Base-by-base conservation (phyloP, 2,113 vertebrate species). In the Dicrurus megarhynchus region DNA sequence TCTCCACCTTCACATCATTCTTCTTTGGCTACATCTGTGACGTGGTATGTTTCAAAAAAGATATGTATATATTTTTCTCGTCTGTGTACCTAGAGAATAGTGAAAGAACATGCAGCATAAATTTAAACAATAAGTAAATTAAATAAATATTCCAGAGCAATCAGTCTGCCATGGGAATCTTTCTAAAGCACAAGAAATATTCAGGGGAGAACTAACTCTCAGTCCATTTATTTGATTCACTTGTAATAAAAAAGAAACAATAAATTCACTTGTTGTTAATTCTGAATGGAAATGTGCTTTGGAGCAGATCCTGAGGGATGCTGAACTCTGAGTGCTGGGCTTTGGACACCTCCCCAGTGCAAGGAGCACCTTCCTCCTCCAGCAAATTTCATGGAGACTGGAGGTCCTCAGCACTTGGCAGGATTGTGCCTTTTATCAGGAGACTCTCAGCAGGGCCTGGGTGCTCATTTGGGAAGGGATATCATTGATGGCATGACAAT, bases 71-170 rank as follows among this genome's bases (percentile, higher is more conserved):
- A 6, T 90, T 93, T 74, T 92, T 39, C 35, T 50, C 16, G 0
- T 59, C 32, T 75, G 35, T 26, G 30, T 68, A 71, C 84, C 60
- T 75, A 49, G 76, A 87, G 76, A 90, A 78, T 6, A 71, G 49
- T 6, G 26, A 94, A 86, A 33, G 73, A 90, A 81, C 18, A 26
- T 2, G 11, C 44, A 61, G 80, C 41, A 86, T 92, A 93, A 96
- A 91, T 95, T 89, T 65, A 10, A 85, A 84, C 87, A 96, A 35
- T 74, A 70, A 79, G 65, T 70, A 90, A 96, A 94, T 95, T 81
- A 94, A 95, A 76, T 87, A 84, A 84, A 89, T 94, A 95, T 96
- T 92, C 56, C 73, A 21, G 23, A 46, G 86, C 37, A 87, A 84
- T 94, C 85, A 93, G 47, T 86, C 83, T 95, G 83, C 69, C 73